phyloP scores from a whole-genome alignment of 2,113 vertebrate genomes.

The Calyptommatus sinebrachiatus region DNA sequence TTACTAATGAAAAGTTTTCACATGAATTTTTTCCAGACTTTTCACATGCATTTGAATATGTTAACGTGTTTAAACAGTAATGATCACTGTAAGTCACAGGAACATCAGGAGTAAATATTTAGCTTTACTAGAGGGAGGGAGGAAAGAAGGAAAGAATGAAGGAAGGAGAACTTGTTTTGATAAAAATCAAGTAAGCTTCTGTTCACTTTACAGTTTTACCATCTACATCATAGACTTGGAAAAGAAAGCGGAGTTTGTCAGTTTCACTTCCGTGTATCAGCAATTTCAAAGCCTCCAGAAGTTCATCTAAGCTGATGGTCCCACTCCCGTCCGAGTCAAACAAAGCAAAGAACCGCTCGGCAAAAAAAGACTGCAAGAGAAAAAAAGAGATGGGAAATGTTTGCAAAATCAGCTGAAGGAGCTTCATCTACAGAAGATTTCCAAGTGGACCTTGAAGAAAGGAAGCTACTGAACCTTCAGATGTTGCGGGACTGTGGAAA shows the following conservation, averaged over 20 bases:
- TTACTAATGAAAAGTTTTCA: no score
- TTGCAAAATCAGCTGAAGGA: fast-evolving
- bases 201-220: slow-evolving; percentile 60
- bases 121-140: no score
- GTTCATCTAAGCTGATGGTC: slow-evolving; percentile 84
- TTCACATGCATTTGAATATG: no score
- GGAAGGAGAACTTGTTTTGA: not conserved
- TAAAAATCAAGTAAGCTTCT: fast-evolving
- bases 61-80: no score
- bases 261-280: slow-evolving; percentile 76
- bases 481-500: not conserved
- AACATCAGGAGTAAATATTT: no score
- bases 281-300: slow-evolving; percentile 77
- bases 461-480: not conserved
- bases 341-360: slow-evolving; percentile 84
- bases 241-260: slow-evolving; percentile 88
- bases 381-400: not conserved
- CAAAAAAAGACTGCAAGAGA: slow-evolving; percentile 82
- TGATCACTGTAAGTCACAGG: no score
- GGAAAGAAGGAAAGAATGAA: not conserved
- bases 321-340: slow-evolving; percentile 83
- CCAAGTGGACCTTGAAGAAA: not conserved
- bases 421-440: not conserved
- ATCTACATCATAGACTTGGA: slow-evolving; percentile 87
- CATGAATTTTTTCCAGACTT: no score